Conservation (phyloP, 1,140 invertebrate species). For the Hylaeus volcanicus region DNA sequence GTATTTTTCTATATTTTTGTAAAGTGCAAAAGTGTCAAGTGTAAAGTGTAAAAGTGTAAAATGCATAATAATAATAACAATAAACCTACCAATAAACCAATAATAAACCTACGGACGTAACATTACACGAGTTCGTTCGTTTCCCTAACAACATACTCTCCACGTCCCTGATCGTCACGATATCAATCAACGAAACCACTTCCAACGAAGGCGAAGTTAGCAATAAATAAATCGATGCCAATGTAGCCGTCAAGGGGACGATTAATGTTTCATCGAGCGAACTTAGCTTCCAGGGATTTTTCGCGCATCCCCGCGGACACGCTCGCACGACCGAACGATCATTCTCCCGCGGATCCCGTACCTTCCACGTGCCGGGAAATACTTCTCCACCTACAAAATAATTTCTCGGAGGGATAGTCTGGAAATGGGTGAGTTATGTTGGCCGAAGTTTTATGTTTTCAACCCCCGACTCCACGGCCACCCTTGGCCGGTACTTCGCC, state of each 20-base stretch:
- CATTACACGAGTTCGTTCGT: too few species aligned
- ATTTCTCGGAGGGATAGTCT: slow-evolving; percentile 69
- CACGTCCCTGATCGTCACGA: too few species aligned
- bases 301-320: slow-evolving; percentile 15
- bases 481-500: slow-evolving; percentile 10
- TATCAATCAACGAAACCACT: neutral
- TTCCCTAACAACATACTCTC: too few species aligned
- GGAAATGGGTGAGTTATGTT: slow-evolving; percentile 69
- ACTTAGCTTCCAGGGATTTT: slow-evolving; percentile 27
- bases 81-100: too few species aligned
- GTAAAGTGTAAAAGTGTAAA: too few species aligned
- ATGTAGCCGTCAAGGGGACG: slow-evolving; percentile 36
- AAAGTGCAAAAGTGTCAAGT: too few species aligned
- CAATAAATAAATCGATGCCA: slow-evolving; percentile 35
- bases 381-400: slow-evolving; percentile 60
- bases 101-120: too few species aligned
- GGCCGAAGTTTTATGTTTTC: slow-evolving; percentile 62
- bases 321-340: slow-evolving; percentile 32
- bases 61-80: too few species aligned
- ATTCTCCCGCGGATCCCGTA: slow-evolving; percentile 29
- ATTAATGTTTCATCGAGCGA: slow-evolving; percentile 53
- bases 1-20: too few species aligned
- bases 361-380: slow-evolving; percentile 47
- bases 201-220: neutral
- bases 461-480: too few species aligned